Conservation (phyloP, 1,140 invertebrate genomes). For the Bombus waltoni region DNA sequence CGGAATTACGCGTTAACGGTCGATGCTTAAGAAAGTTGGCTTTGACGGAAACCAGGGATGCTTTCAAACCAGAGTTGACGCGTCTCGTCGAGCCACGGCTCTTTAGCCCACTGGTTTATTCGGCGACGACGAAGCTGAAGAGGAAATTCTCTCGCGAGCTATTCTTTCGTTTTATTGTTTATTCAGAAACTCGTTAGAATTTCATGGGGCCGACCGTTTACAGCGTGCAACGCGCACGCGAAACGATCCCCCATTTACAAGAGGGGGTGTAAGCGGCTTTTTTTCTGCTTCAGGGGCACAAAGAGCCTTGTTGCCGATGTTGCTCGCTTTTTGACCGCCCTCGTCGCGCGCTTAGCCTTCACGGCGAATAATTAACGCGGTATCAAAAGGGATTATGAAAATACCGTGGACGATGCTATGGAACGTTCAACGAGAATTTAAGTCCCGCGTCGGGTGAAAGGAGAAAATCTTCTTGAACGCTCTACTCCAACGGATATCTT, state of each 20-base stretch:
- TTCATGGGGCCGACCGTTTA: conserved; percentile 38
- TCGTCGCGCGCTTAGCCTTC: conserved; percentile 16
- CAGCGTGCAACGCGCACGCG: conserved; percentile 22
- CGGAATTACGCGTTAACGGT: conserved; percentile 77
- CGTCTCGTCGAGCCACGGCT: conserved; percentile 29
- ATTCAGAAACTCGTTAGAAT: conserved; percentile 55
- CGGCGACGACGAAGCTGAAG: conserved; percentile 30
- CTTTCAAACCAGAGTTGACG: conserved; percentile 2
- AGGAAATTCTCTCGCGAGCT: conserved; percentile 41
- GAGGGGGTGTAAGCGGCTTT: conserved; percentile 35
- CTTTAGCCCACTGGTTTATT: conserved; percentile 50
- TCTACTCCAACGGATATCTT: not conserved
- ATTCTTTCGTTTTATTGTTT: conserved; percentile 58
- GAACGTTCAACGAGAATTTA: conserved; percentile 5
- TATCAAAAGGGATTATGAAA: conserved; percentile 53
- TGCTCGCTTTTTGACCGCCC: conserved; percentile 40
- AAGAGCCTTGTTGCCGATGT: conserved; percentile 18
- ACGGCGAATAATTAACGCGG: conserved; percentile 41
- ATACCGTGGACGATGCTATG: not conserved
- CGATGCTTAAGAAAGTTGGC: conserved; percentile 55
- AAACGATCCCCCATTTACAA: conserved; percentile 34
- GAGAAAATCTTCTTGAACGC: not conserved
- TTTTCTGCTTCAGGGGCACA: conserved; percentile 7
- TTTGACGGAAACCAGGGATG: conserved; percentile 33
- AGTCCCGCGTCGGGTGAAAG: not conserved